phyloP scores from a whole-genome alignment of 2,797 vertebrate species.

The Sandelia bainsii region DNA sequence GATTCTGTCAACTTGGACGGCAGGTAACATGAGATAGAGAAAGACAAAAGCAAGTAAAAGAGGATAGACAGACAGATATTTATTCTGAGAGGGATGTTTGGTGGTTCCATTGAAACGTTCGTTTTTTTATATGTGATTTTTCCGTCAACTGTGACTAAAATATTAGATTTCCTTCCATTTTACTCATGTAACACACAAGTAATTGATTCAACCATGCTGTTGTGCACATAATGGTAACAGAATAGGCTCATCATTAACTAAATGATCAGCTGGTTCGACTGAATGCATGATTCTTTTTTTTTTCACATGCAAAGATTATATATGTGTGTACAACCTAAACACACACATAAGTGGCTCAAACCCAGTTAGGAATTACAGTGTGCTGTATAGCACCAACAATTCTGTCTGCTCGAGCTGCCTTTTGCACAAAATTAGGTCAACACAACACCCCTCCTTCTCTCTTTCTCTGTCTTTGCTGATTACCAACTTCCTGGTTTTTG shows the following conservation, averaged over 20 bases:
- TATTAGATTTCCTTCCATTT: not conserved
- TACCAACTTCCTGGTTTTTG: slow-evolving; percentile 54
- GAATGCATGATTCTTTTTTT: slow-evolving; percentile 4
- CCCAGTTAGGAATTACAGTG: slow-evolving; percentile 59
- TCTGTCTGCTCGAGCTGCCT: slow-evolving; percentile 79
- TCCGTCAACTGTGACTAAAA: not conserved
- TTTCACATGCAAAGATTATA: slow-evolving; percentile 28
- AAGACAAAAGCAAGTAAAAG: slow-evolving; percentile 20
- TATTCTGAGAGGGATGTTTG: not conserved
- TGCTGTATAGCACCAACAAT: slow-evolving; percentile 57
- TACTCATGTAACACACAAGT: not conserved
- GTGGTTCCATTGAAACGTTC: not conserved
- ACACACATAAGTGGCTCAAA: slow-evolving; percentile 39
- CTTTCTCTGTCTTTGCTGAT: slow-evolving; percentile 66
- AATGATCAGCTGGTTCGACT: slow-evolving; percentile 16
- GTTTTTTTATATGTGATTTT: slow-evolving; percentile 4
- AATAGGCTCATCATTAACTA: not conserved
- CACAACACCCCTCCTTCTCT: slow-evolving; percentile 71
- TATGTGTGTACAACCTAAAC: slow-evolving; percentile 16
- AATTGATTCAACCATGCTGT: not conserved
- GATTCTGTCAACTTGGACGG: slow-evolving; percentile 62
- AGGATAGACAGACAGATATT: slow-evolving; percentile 5
- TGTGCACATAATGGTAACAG: not conserved
- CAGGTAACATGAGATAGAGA: slow-evolving; percentile 53
- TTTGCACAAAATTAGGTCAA: slow-evolving; percentile 86